These are phyloP conservation scores for Amphiura filiformis DNA, from an alignment of 35 echinoderm and acorn worm genomes.

Conservation along the genomic window DNA sequence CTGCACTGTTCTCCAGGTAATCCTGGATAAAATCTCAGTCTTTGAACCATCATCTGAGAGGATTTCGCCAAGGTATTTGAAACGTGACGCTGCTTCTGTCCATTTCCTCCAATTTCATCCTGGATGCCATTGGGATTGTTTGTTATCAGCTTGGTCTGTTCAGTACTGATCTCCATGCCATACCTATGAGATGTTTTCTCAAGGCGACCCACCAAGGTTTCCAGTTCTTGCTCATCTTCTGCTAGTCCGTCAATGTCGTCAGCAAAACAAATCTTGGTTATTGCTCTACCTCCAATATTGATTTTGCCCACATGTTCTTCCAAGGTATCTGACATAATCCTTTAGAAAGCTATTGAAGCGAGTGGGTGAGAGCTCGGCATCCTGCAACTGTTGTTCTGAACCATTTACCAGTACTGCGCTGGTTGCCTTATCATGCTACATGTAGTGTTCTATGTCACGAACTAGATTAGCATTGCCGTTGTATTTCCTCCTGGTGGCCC, in stretches of 20 bases:
- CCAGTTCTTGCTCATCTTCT: constrained; percentile 26
- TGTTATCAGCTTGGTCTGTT: constrained; percentile 37
- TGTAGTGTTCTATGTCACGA: not conserved
- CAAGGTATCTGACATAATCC: not conserved
- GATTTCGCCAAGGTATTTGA: constrained; percentile 15
- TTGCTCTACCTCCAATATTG: not conserved
- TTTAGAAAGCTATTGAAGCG: not conserved
- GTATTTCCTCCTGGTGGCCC: not conserved
- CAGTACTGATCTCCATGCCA: constrained; percentile 35
- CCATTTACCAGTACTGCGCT: not conserved
- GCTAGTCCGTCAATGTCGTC: constrained; percentile 50
- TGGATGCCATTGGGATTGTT: not conserved
- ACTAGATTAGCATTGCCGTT: not conserved
- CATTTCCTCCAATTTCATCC: not conserved
- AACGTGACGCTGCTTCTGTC: constrained; percentile 2
- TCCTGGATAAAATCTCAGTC: not conserved
- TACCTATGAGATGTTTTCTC: constrained; percentile 21
- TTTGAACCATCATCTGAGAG: not conserved
- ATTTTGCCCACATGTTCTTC: not conserved
- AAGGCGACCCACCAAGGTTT: not conserved
- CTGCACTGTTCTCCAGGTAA: too few species aligned
- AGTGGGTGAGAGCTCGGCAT: not conserved
- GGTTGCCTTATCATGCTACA: not conserved
- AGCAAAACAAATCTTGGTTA: constrained; percentile 14
- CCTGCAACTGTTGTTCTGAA: not conserved